phyloP scores from a whole-genome alignment of 2,797 vertebrate species.

The Arnoldichthys spilopterus region DNA sequence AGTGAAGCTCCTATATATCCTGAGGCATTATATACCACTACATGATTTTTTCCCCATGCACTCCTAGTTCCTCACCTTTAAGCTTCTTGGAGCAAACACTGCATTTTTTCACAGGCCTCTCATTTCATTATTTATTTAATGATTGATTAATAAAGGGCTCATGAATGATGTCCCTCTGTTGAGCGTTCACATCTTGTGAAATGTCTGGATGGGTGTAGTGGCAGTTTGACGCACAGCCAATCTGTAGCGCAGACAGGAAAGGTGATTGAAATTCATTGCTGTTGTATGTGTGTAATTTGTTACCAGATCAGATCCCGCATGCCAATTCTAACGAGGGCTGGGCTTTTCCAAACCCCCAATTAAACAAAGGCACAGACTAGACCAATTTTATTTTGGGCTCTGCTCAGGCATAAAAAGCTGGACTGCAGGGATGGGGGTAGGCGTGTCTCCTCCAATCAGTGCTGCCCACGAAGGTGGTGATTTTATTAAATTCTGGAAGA shows the following conservation, averaged over 20 bases:
- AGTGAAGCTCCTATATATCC: not conserved
- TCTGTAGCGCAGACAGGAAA: constrained; percentile 68
- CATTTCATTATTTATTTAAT: constrained; percentile 62
- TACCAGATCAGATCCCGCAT: constrained; percentile 66
- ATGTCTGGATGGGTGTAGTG: constrained; percentile 59
- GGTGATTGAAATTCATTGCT: constrained; percentile 78
- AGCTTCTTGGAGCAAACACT: constrained; percentile 15
- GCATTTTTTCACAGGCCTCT: constrained; percentile 32
- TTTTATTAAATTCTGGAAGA: constrained; percentile 25
- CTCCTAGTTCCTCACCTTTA: constrained; percentile 22
- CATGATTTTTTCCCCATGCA: not conserved
- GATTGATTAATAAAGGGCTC: constrained; percentile 66
- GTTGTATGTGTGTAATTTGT: constrained; percentile 73
- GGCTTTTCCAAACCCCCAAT: constrained; percentile 66
- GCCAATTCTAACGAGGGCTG: constrained; percentile 58
- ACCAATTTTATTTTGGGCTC: constrained; percentile 46
- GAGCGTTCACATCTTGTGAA: constrained; percentile 63
- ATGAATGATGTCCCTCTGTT: constrained; percentile 61
- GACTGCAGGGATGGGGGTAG: constrained; percentile 19
- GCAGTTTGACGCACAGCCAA: constrained; percentile 68
- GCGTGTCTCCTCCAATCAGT: constrained; percentile 27
- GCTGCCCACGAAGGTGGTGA: not conserved
- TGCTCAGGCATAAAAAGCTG: constrained; percentile 16
- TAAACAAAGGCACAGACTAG: constrained; percentile 61
- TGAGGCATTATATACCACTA: not conserved